Conservation (phyloP, 2,888 invertebrate genomes). For the Saturnia japonica region DNA sequence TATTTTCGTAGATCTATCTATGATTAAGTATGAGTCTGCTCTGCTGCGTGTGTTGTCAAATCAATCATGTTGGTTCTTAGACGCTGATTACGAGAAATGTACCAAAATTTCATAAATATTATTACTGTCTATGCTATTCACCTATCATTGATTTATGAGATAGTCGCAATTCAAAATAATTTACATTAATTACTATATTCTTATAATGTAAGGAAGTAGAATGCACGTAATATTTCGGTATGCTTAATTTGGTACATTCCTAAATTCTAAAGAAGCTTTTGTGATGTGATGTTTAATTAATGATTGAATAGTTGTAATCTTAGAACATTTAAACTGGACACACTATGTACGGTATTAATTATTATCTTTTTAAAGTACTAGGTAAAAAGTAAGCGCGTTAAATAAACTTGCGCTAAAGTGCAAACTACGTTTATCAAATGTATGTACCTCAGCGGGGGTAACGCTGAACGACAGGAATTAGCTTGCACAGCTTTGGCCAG, state of each 20-base stretch:
- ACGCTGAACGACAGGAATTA: neutral
- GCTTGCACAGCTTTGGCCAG: neutral
- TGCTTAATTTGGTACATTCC: slow-evolving; percentile 67
- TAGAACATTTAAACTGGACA: slow-evolving; percentile 10
- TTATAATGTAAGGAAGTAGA: neutral
- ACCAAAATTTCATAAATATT: slow-evolving; percentile 45
- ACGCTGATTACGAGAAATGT: slow-evolving; percentile 72
- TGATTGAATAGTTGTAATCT: slow-evolving; percentile 16
- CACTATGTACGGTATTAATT: neutral
- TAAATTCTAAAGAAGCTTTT: slow-evolving; percentile 71
- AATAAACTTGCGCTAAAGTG: neutral
- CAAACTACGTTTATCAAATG: neutral
- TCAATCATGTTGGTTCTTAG: slow-evolving; percentile 72
- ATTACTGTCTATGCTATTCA: slow-evolving; percentile 3
- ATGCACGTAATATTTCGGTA: slow-evolving; percentile 16
- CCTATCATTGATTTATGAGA: neutral
- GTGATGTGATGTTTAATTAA: slow-evolving; percentile 75
- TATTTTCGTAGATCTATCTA: slow-evolving; percentile 74
- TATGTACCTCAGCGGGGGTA: neutral
- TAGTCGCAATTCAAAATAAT: neutral
- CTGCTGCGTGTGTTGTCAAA: slow-evolving; percentile 80
- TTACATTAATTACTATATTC: neutral
- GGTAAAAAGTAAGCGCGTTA: neutral
- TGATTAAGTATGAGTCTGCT: slow-evolving; percentile 76
- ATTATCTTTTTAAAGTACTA: neutral